phyloP scores from a whole-genome alignment of 2,888 invertebrate species.

The Aporophyla nigra region DNA sequence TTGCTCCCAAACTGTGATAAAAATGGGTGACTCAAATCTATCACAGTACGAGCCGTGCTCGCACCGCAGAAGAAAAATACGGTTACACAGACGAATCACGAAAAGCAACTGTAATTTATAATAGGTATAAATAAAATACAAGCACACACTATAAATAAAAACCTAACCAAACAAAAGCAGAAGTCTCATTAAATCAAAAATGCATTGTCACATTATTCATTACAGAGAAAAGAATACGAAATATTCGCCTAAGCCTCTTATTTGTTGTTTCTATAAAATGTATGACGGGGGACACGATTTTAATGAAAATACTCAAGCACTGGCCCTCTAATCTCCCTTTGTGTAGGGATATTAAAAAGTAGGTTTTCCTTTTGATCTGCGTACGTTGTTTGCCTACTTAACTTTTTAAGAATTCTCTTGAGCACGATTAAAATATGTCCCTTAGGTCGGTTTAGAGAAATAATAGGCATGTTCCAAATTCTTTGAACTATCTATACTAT shows the following conservation, averaged over 20 bases:
- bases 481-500: background rate
- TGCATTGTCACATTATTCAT: slow-evolving; percentile 69
- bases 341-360: slow-evolving; percentile 65
- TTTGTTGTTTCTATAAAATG: slow-evolving; percentile 79
- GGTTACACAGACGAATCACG: too few species aligned
- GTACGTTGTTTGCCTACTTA: slow-evolving; percentile 47
- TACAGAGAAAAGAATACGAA: slow-evolving; percentile 75
- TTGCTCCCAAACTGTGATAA: too few species aligned
- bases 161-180: slow-evolving; percentile 17
- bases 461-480: background rate
- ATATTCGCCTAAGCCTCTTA: slow-evolving; percentile 78
- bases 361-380: slow-evolving; percentile 44
- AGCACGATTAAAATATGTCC: slow-evolving; percentile 6
- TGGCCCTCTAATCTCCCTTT: slow-evolving; percentile 72
- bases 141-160: too few species aligned
- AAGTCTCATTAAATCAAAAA: slow-evolving; percentile 56
- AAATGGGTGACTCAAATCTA: too few species aligned
- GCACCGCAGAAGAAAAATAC: too few species aligned
- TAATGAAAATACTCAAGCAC: slow-evolving; percentile 75
- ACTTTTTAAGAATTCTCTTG: slow-evolving; percentile 7
- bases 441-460: background rate
- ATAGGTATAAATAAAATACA: too few species aligned
- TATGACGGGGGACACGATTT: slow-evolving; percentile 75
- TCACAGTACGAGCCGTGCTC: too few species aligned
- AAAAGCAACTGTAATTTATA: too few species aligned